Evolutionary conservation across 2,113 vertebrate genomes (phyloP), one percentile per base, ranked within the genome.

Genomic region (Orthochromis malagaraziensis): DNA sequence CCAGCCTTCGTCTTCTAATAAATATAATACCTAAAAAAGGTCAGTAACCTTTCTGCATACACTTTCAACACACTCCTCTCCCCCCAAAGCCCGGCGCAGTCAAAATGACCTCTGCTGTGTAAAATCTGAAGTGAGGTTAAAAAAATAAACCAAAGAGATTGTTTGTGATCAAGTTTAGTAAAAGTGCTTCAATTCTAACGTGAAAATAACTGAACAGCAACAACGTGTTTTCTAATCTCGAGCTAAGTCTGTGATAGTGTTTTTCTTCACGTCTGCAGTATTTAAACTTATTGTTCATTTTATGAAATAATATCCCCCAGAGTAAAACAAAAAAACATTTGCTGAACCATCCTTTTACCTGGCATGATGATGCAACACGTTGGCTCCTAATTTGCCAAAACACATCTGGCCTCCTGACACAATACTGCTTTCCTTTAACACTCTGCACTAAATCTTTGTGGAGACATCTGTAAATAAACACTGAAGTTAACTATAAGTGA

Each of bases 1-100:
- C 84, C 90, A 79, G 83, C 88, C 16, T 84, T 87, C 81, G 6
- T 77, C 79, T 51, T 82, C 93, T 93, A 92, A 96, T 95, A 95
- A 95, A 94, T 93, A 95, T 93, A 92, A 94, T 88, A 95, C 90
- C 92, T 89, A 94, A 87, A 68, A 75, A 94, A 87, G 82, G 89
- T 85, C 19, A 82, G 60, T 21, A 68, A 87, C 38, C 38, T 88
- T 84, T 82, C 88, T 88, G 89, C 91, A 89, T 82, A 93, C 88
- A 88, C 88, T 89, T 84, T 35, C 55, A 40, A 85, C 42, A 89
- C 54, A 53, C 70, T 84, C 68, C 77, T 63, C 79, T 19, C 33
- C 33, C 82, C 82, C 88, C 19, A 6, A 77, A 77, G 80, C 51
- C 81, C 51, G 26, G 45, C 38, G 9, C 21, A 55, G 55, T 79